Evolutionary conservation across 2,888 invertebrate species (phyloP).

Genomic region (Germaria angustata): DNA sequence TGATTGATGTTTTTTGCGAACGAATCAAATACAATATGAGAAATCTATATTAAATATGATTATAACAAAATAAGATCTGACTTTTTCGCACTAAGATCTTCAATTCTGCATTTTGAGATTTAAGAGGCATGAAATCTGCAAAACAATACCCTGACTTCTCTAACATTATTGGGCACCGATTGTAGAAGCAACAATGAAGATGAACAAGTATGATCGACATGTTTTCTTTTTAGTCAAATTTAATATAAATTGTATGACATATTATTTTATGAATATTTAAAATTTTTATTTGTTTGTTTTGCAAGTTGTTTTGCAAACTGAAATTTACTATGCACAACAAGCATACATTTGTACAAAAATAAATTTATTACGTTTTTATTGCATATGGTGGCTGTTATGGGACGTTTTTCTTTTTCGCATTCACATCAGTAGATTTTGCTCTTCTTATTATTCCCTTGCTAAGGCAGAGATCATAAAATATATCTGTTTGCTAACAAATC

Average conservation of each 20-base stretch:
- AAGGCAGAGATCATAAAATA: slow-evolving; percentile 33
- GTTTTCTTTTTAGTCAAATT: not conserved
- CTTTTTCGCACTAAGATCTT: too few species aligned
- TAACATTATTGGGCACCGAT: too few species aligned
- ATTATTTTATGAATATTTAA: slow-evolving; percentile 34
- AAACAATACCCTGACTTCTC: too few species aligned
- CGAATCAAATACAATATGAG: too few species aligned
- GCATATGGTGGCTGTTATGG: not conserved
- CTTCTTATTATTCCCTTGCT: not conserved
- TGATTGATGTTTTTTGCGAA: too few species aligned
- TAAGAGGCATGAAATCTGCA: too few species aligned
- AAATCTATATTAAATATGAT: too few species aligned
- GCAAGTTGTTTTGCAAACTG: not conserved
- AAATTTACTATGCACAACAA: not conserved
- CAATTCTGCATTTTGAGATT: too few species aligned
- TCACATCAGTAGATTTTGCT: not conserved
- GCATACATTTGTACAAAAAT: not conserved
- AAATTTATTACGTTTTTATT: slow-evolving; percentile 30
- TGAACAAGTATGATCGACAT: too few species aligned
- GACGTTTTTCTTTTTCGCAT: not conserved
- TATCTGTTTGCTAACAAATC: slow-evolving; percentile 22
- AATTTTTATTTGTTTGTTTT: slow-evolving; percentile 9
- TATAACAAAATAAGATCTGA: too few species aligned
- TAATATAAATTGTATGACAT: not conserved
- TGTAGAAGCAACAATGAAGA: too few species aligned